Conservation (phyloP, 37 sponge, comb jelly and placozoan genomes). For the Mnemiopsis leidyi region DNA sequence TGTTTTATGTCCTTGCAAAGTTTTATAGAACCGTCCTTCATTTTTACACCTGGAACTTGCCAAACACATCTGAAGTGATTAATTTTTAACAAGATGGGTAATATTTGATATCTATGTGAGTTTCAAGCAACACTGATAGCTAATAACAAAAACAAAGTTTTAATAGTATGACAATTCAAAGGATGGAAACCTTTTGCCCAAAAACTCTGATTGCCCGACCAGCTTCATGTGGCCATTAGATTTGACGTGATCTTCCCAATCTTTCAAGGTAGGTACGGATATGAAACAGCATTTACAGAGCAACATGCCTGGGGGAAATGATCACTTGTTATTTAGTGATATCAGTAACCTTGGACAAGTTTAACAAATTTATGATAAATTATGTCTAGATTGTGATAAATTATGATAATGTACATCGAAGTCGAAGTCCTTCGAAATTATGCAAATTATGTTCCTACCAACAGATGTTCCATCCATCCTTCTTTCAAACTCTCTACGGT, state of each 20-base stretch:
- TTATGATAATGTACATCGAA: no score
- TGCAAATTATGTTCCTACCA: background rate
- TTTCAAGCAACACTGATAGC: no score
- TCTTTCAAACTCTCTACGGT: background rate
- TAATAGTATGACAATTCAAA: no score
- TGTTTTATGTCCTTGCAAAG: background rate
- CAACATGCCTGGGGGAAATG: background rate
- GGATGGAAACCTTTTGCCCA: background rate
- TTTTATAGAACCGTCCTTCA: constrained; percentile 34
- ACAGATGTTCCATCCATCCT: constrained; percentile 23
- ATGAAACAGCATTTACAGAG: constrained; percentile 10
- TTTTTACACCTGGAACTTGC: background rate
- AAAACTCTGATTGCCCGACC: background rate
- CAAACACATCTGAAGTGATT: constrained; percentile 7
- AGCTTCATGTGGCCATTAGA: constrained; percentile 10
- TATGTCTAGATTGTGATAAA: no score
- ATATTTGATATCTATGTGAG: no score
- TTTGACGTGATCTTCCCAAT: background rate
- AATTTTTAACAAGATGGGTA: no score
- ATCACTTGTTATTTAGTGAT: no score
- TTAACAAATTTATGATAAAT: no score
- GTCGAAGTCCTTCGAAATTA: no score
- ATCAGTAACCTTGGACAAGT: no score
- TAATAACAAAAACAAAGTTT: no score
- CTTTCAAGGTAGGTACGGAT: background rate